Evolutionary conservation across 2,888 invertebrate genomes (phyloP).

Genomic region (Chalcosyrphus nemorum): DNA sequence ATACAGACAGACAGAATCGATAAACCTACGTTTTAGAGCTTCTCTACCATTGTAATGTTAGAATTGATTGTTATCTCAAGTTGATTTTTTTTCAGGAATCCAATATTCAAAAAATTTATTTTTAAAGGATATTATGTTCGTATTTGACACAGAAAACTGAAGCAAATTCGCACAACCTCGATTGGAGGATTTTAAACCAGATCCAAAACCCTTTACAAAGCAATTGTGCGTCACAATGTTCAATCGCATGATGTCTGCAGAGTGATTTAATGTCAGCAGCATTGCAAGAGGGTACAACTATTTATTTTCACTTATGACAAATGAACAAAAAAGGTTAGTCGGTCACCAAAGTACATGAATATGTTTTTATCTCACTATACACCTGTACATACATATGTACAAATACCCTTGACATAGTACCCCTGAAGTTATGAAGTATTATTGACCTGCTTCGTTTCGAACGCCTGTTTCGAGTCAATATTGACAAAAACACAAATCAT

Average conservation of each 20-base stretch:
- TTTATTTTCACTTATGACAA: slow-evolving; percentile 21
- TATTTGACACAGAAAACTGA: too few species aligned
- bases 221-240: slow-evolving; percentile 1
- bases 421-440: neutral
- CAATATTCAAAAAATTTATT: too few species aligned
- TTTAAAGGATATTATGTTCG: too few species aligned
- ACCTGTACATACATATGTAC: too few species aligned
- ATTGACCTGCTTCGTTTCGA: neutral
- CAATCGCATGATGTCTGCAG: slow-evolving; percentile 39
- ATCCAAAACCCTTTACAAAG: neutral
- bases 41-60: too few species aligned
- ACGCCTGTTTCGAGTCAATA: neutral
- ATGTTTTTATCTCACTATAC: neutral
- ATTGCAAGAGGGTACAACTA: slow-evolving; percentile 11
- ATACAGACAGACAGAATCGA: too few species aligned
- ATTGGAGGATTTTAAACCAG: neutral
- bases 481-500: neutral
- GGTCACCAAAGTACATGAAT: slow-evolving; percentile 6
- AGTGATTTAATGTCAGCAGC: slow-evolving; percentile 43
- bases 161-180: too few species aligned
- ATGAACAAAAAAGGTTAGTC: slow-evolving; percentile 39
- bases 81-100: too few species aligned
- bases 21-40: too few species aligned
- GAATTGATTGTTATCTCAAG: too few species aligned
- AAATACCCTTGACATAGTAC: slow-evolving; percentile 4